Conservation (phyloP, 1,140 invertebrate species). For the Dreissena polymorpha region DNA sequence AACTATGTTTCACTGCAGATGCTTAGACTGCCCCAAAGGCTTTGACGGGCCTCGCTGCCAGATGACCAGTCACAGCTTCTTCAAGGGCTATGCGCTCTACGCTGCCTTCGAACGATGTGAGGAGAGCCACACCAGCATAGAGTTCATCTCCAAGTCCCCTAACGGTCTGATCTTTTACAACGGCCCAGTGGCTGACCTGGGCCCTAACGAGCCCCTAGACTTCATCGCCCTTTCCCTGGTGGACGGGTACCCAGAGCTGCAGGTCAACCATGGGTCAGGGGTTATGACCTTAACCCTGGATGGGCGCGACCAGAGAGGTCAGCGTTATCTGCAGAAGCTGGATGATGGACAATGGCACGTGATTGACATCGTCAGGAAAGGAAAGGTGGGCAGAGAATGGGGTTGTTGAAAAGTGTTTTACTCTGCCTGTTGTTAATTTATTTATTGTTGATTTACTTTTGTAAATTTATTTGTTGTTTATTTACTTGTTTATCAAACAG, state of each 20-base stretch:
- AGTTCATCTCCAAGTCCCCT: slow-evolving; percentile 94
- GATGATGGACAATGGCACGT: slow-evolving; percentile 98
- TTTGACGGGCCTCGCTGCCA: slow-evolving; percentile 98
- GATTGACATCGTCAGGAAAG: slow-evolving; percentile 96
- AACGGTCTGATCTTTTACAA: slow-evolving; percentile 98
- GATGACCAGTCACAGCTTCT: slow-evolving; percentile 95
- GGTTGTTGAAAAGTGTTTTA: too few species aligned
- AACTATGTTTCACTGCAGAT: slow-evolving; percentile 80
- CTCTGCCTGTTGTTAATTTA: too few species aligned
- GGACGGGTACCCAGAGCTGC: slow-evolving; percentile 92
- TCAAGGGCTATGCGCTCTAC: slow-evolving; percentile 92
- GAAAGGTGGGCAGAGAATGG: slow-evolving; percentile 83
- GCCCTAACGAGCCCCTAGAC: slow-evolving; percentile 81
- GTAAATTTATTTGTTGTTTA: too few species aligned
- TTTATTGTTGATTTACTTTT: too few species aligned
- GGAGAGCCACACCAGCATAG: slow-evolving; percentile 94
- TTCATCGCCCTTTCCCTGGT: slow-evolving; percentile 96
- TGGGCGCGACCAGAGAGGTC: slow-evolving; percentile 62
- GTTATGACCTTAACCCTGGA: slow-evolving; percentile 93
- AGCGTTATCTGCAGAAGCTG: slow-evolving; percentile 85
- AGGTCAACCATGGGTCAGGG: slow-evolving; percentile 97
- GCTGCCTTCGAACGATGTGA: slow-evolving; percentile 97
- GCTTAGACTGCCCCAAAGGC: slow-evolving; percentile 90
- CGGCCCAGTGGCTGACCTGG: slow-evolving; percentile 90
- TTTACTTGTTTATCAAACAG: too few species aligned